Evolutionary conservation across 53 echinoderm and acorn worm species (phyloP).

Genomic region (Patiria pectinifera): DNA sequence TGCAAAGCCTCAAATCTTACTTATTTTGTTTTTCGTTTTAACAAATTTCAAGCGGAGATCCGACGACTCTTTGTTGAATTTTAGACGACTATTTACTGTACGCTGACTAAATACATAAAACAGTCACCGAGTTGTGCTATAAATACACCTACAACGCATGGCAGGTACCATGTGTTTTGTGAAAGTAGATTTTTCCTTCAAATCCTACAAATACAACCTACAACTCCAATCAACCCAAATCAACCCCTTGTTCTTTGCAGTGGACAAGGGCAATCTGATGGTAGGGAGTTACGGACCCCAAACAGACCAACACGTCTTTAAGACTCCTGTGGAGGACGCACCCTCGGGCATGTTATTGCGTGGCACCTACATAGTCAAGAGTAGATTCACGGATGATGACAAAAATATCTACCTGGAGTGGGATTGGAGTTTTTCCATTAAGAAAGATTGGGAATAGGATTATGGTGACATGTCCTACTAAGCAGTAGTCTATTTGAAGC

Average conservation of each 20-base stretch:
- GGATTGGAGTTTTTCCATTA: conserved; percentile 92
- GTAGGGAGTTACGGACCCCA: conserved; percentile 98
- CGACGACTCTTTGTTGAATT: too few relatives aligned
- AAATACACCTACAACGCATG: too few relatives aligned
- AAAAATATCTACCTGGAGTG: conserved; percentile 72
- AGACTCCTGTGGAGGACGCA: conserved; percentile 69
- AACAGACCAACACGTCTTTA: conserved; percentile 63
- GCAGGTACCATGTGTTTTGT: too few relatives aligned
- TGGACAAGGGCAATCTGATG: conserved; percentile 80
- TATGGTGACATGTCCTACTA: neutral
- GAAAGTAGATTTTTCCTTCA: neutral
- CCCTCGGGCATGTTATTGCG: conserved; percentile 83
- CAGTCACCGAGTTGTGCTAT: too few relatives aligned
- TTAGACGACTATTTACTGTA: too few relatives aligned
- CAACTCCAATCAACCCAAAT: neutral
- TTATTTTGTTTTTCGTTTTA: too few relatives aligned
- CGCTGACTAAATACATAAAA: too few relatives aligned
- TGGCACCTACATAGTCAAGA: conserved; percentile 86
- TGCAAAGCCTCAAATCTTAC: too few relatives aligned
- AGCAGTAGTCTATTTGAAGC: neutral
- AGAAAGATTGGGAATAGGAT: conserved; percentile 87
- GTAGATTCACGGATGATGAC: conserved; percentile 95
- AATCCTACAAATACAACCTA: neutral
- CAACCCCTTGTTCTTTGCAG: conserved; percentile 47
- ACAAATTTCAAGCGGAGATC: too few relatives aligned